These are phyloP conservation scores for Zosterops borbonicus DNA, from an alignment of 2,113 vertebrate species.

Conservation along the genomic window DNA sequence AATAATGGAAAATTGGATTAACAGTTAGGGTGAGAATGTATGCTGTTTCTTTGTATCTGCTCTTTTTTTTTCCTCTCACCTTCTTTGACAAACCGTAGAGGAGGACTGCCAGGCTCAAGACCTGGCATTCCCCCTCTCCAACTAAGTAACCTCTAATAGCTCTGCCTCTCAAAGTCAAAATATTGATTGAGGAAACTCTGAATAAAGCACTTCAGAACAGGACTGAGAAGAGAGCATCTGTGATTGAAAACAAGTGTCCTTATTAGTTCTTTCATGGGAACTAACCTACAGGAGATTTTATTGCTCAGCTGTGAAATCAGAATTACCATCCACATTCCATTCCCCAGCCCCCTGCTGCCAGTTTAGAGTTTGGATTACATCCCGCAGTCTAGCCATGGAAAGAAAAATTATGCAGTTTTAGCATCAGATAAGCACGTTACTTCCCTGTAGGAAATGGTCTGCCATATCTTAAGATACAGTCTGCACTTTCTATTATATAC, in stretches of 20 bases:
- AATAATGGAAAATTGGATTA: background rate
- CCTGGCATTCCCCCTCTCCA: slow-evolving; percentile 19
- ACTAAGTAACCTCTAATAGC: slow-evolving; percentile 55
- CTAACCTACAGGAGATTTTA: slow-evolving; percentile 46
- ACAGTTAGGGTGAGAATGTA: background rate
- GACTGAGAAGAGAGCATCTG: slow-evolving; percentile 39
- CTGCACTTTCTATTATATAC: background rate
- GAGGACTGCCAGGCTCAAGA: slow-evolving; percentile 5
- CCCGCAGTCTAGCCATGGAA: background rate
- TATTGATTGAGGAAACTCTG: slow-evolving; percentile 64
- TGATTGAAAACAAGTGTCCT: slow-evolving; percentile 65
- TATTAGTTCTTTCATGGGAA: slow-evolving; percentile 57
- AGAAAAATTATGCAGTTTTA: slow-evolving; percentile 24
- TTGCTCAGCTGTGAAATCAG: slow-evolving; percentile 46
- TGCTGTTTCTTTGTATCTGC: background rate
- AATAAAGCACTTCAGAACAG: slow-evolving; percentile 56
- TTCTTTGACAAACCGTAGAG: background rate
- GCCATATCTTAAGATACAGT: background rate
- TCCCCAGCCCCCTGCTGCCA: background rate
- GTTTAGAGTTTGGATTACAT: slow-evolving; percentile 29
- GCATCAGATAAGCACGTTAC: background rate
- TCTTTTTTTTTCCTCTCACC: background rate
- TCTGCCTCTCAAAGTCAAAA: slow-evolving; percentile 63
- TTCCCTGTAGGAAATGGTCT: slow-evolving; percentile 5
- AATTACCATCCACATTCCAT: slow-evolving; percentile 1